phyloP scores from a whole-genome alignment of 2,888 invertebrate genomes.

The Altica lythri region DNA sequence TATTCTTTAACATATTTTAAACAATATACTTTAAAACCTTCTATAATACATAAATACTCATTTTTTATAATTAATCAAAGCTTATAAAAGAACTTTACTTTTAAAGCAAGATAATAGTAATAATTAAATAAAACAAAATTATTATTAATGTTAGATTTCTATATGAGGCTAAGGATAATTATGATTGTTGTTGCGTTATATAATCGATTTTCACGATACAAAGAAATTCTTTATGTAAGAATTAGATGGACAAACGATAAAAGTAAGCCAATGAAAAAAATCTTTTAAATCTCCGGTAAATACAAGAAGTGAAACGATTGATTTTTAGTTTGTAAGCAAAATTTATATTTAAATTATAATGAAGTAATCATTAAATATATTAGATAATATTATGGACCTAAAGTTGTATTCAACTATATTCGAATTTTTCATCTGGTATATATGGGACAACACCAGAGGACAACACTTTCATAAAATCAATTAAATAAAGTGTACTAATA shows the following conservation, averaged over 20 bases:
- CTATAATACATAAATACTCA: not conserved
- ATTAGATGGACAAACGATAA: too few relatives aligned
- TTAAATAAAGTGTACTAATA: too few relatives aligned
- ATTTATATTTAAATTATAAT: too few relatives aligned
- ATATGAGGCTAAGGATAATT: not conserved
- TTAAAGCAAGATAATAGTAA: not conserved
- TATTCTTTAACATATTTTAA: too few relatives aligned
- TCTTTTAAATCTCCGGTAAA: not conserved
- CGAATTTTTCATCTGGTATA: too few relatives aligned
- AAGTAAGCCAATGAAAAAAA: too few relatives aligned
- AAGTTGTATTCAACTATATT: too few relatives aligned
- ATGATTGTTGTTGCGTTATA: not conserved
- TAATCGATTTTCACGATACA: conserved; percentile 4
- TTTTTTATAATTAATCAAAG: not conserved
- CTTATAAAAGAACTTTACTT: conserved; percentile 1
- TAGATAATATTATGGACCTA: too few relatives aligned
- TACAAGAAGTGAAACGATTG: not conserved
- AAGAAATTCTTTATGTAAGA: conserved; percentile 4
- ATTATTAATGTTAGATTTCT: conserved; percentile 11
- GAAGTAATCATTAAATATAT: too few relatives aligned
- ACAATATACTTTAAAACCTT: not conserved
- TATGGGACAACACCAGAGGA: too few relatives aligned
- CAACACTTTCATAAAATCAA: too few relatives aligned
- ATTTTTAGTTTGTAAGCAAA: too few relatives aligned
- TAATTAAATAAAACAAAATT: conserved; percentile 11